A percentile compares a stretch with the other conserved stretches of the same genome.
Evolutionary conservation across 2,113 vertebrate species (phyloP).

Genomic region (Bufo gargarizans): DNA sequence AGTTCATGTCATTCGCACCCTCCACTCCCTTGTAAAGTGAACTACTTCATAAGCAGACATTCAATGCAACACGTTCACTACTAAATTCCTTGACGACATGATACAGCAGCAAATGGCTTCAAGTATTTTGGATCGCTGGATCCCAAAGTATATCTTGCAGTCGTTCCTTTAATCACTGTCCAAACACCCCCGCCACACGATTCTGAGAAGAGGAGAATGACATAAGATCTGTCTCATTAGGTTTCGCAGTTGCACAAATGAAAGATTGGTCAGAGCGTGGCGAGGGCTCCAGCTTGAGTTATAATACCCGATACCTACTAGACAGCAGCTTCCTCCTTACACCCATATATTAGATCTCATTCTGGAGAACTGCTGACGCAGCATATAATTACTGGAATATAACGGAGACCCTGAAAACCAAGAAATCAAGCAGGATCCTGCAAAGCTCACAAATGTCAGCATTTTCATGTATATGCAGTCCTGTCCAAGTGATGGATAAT

Average conservation of each 20-base stretch:
- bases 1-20: neutral
- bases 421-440: neutral
- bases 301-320: neutral
- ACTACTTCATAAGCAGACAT: neutral
- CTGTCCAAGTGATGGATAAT: too few relatives aligned
- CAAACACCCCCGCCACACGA: neutral
- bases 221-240: conserved; percentile 46
- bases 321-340: conserved; percentile 25
- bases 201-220: conserved; percentile 7
- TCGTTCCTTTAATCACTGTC: conserved; percentile 40
- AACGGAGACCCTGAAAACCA: neutral
- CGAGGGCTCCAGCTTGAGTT: conserved; percentile 16
- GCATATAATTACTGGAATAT: neutral
- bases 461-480: too few relatives aligned
- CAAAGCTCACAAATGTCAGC: too few relatives aligned
- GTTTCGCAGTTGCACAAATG: conserved; percentile 52
- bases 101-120: conserved; percentile 12
- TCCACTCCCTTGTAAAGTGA: neutral
- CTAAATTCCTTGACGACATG: neutral
- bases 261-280: conserved; percentile 47
- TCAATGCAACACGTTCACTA: neutral
- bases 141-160: neutral
- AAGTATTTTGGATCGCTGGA: conserved; percentile 19
- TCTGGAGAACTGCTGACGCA: neutral
- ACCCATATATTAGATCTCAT: neutral